Percentiles rank a stretch among this genome's conserved stretches.
Conservation (phyloP, 2,888 invertebrate species). For the Polietes domitor region DNA sequence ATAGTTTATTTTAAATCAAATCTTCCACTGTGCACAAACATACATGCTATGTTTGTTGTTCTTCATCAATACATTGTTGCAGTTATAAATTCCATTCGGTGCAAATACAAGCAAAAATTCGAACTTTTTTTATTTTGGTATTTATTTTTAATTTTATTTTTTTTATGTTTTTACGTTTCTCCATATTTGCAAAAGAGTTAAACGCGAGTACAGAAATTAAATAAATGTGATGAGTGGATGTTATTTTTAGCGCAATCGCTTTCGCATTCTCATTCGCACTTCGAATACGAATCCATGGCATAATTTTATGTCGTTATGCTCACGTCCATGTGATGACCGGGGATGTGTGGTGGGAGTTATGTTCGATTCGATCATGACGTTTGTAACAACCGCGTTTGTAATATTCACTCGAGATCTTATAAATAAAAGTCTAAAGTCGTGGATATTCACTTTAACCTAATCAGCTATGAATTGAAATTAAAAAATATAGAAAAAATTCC, state of each 20-base stretch:
- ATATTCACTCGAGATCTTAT: too few relatives aligned
- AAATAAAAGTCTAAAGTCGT: too few relatives aligned
- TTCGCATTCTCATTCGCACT: background rate
- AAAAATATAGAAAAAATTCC: too few relatives aligned
- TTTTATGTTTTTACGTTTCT: conserved; percentile 1
- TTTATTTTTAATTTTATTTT: background rate
- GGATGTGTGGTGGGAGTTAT: too few relatives aligned
- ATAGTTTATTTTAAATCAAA: background rate
- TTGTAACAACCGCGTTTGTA: too few relatives aligned
- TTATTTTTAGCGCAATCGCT: conserved; percentile 43
- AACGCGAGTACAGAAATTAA: conserved; percentile 17
- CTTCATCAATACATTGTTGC: conserved; percentile 46
- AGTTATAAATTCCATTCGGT: conserved; percentile 50
- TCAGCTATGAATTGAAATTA: too few relatives aligned
- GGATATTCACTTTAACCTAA: too few relatives aligned
- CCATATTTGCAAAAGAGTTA: conserved; percentile 22
- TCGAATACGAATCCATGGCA: background rate
- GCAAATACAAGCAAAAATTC: conserved; percentile 34
- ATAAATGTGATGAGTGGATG: conserved; percentile 3
- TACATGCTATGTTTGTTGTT: conserved; percentile 25
- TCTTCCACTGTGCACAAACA: background rate
- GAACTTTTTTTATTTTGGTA: background rate
- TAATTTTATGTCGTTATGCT: too few relatives aligned
- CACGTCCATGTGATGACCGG: too few relatives aligned
- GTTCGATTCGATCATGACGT: background rate